A percentile compares a stretch with the other conserved stretches of the same genome.
Conservation (phyloP, 2,888 invertebrate species). For the Diplazon laetatorius region DNA sequence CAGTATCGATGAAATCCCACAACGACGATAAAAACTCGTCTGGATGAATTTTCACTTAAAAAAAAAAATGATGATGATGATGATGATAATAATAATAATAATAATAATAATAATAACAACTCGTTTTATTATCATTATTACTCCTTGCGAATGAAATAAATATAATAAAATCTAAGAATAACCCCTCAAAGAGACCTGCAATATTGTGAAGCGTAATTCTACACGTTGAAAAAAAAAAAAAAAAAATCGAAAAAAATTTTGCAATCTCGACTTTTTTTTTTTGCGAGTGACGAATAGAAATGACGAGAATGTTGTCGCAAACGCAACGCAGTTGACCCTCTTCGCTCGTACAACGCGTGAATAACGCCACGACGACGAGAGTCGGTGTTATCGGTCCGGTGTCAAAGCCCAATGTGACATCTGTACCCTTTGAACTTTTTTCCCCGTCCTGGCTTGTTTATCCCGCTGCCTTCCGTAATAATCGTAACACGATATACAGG, state of each 20-base stretch:
- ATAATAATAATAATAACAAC: too few relatives aligned
- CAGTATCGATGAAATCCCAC: not conserved
- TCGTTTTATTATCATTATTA: too few relatives aligned
- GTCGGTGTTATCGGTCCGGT: conserved; percentile 36
- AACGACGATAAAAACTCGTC: not conserved
- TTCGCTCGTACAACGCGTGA: conserved; percentile 35
- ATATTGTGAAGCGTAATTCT: too few relatives aligned
- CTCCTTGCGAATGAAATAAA: too few relatives aligned
- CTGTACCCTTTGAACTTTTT: conserved; percentile 36
- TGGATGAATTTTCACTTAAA: conserved; percentile 6
- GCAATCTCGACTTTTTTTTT: conserved; percentile 40
- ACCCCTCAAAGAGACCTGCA: too few relatives aligned
- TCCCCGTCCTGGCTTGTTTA: not conserved
- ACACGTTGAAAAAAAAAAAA: too few relatives aligned
- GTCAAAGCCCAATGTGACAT: conserved; percentile 44
- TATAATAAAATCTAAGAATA: too few relatives aligned
- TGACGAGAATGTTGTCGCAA: too few relatives aligned
- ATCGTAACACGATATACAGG: too few relatives aligned
- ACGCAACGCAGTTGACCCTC: too few relatives aligned
- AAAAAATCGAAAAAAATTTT: too few relatives aligned
- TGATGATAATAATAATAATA: conserved; percentile 1
- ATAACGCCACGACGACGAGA: conserved; percentile 21
- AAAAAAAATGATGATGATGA: not conserved
- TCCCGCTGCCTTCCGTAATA: not conserved
- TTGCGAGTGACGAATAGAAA: too few relatives aligned